Evolutionary conservation across 2,797 vertebrate genomes (phyloP).

Genomic region (Rallus crepitans): DNA sequence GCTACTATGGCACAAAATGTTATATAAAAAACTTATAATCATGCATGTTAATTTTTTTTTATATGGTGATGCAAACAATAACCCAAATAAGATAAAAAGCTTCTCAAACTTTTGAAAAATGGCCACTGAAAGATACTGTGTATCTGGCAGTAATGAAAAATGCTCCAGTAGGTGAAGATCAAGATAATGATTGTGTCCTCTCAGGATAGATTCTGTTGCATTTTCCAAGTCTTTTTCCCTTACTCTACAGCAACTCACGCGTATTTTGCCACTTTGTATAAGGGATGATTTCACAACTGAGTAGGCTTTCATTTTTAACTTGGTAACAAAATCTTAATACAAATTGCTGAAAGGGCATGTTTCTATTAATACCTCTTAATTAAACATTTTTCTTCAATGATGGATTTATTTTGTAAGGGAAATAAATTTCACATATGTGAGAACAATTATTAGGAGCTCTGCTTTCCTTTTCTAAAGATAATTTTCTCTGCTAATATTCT

Average conservation of each 20-base stretch:
- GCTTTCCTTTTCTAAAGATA: neutral
- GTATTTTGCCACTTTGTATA: neutral
- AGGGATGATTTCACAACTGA: constrained; percentile 36
- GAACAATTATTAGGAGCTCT: neutral
- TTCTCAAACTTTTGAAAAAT: neutral
- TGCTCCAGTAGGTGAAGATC: neutral
- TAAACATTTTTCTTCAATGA: constrained; percentile 38
- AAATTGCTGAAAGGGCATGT: constrained; percentile 23
- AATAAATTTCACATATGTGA: constrained; percentile 5
- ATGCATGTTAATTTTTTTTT: neutral
- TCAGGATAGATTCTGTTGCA: neutral
- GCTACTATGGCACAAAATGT: neutral
- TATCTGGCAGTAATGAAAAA: neutral
- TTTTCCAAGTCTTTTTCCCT: neutral
- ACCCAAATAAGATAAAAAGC: neutral
- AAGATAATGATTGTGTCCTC: neutral
- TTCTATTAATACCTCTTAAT: constrained; percentile 59
- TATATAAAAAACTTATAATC: neutral
- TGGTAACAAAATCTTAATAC: constrained; percentile 27
- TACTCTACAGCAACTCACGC: neutral
- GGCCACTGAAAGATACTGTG: neutral
- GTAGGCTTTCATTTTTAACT: neutral
- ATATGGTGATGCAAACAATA: neutral
- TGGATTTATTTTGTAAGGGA: constrained; percentile 34
- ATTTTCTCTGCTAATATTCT: neutral